Percentiles rank a stretch among this genome's conserved stretches.
phyloP scores from a whole-genome alignment of 2,113 vertebrate genomes.

The Myanophis thanlyinensis region DNA sequence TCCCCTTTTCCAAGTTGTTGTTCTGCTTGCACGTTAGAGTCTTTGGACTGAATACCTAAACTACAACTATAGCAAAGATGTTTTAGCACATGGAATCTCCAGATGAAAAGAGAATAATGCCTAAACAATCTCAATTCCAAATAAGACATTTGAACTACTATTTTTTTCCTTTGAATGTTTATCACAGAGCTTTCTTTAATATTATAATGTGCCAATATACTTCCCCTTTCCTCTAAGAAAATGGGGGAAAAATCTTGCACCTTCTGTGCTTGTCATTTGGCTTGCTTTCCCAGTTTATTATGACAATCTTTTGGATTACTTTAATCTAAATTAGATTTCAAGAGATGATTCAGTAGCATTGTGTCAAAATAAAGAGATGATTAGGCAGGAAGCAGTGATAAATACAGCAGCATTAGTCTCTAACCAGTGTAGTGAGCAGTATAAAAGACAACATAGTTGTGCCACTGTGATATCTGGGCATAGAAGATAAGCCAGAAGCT shows the following conservation, averaged over 20 bases:
- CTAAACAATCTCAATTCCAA: not conserved
- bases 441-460: not conserved
- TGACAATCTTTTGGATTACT: constrained; percentile 3
- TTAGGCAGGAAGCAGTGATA: not conserved
- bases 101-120: not conserved
- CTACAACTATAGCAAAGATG: not conserved
- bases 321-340: constrained; percentile 27
- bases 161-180: not conserved
- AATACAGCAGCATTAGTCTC: not conserved
- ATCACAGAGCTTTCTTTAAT: not conserved
- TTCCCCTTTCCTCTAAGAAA: not conserved
- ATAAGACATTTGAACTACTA: not conserved
- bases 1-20: not conserved
- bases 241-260: not conserved
- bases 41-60: not conserved
- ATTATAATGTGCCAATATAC: not conserved
- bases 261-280: not conserved
- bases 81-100: not conserved
- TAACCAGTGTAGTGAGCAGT: not conserved
- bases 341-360: not conserved
- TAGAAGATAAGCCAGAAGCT: not conserved
- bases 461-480: not conserved
- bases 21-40: not conserved
- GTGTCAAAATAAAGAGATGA: not conserved
- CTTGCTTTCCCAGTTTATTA: not conserved